Percentiles rank a stretch among this genome's conserved stretches.
Evolutionary conservation across 2,888 invertebrate species (phyloP).

Genomic region (Drosophila nr. perissopoda): DNA sequence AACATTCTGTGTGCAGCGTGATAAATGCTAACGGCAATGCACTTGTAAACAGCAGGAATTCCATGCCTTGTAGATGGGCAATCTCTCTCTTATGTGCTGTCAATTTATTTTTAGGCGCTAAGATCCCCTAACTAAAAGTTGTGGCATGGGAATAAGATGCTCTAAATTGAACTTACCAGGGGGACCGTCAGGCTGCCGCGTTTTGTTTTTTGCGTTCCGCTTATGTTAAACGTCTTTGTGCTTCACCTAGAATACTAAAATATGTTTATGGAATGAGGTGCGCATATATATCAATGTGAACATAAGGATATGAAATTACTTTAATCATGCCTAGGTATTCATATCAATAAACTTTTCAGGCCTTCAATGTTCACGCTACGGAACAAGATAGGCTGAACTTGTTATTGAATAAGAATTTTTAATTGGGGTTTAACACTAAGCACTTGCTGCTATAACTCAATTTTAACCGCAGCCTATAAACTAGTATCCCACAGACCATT

Average conservation of each 20-base stretch:
- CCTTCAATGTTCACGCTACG: not conserved
- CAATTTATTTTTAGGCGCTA: slow-evolving; percentile 33
- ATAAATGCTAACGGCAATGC: slow-evolving; percentile 30
- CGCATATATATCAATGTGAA: slow-evolving; percentile 18
- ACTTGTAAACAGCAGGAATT: slow-evolving; percentile 41
- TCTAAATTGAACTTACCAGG: slow-evolving; percentile 20
- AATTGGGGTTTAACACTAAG: not conserved
- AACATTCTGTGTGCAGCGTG: slow-evolving; percentile 5
- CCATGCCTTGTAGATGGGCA: slow-evolving; percentile 1
- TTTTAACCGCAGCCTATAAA: not conserved
- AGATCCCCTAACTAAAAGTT: slow-evolving; percentile 21
- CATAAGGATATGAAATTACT: not conserved
- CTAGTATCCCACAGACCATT: not conserved
- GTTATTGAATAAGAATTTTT: not conserved
- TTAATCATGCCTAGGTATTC: not conserved
- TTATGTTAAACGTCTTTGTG: slow-evolving; percentile 29
- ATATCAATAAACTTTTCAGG: not conserved
- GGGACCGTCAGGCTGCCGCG: slow-evolving; percentile 30
- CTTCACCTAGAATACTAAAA: slow-evolving; percentile 45
- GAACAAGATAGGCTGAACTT: not conserved
- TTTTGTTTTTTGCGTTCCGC: slow-evolving; percentile 11
- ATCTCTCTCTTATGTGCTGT: not conserved
- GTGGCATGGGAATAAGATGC: not conserved
- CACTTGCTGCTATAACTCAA: not conserved
- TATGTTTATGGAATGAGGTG: slow-evolving; percentile 55